These are phyloP conservation scores for Drosophila nigritarsus DNA, from an alignment of 2,888 invertebrate genomes.

Conservation along the genomic window DNA sequence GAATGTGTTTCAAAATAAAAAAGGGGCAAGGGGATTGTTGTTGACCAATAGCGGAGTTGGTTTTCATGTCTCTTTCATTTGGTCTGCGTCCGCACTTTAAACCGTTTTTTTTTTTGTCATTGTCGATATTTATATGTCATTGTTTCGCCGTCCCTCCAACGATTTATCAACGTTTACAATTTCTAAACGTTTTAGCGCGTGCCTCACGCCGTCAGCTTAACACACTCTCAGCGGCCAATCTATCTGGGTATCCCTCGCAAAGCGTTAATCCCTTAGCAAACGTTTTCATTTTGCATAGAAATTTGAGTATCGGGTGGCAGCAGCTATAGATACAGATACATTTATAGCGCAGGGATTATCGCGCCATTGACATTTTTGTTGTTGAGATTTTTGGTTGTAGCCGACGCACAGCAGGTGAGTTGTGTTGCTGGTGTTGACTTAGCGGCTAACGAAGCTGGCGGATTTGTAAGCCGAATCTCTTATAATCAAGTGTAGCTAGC, in stretches of 20 bases:
- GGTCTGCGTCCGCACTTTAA: slow-evolving; percentile 35
- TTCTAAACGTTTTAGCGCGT: slow-evolving; percentile 71
- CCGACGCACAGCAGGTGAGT: slow-evolving; percentile 70
- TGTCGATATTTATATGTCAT: slow-evolving; percentile 23
- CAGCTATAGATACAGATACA: slow-evolving; percentile 31
- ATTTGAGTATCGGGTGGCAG: slow-evolving; percentile 38
- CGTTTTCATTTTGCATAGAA: slow-evolving; percentile 54
- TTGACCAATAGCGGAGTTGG: slow-evolving; percentile 21
- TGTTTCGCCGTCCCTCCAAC: slow-evolving; percentile 33
- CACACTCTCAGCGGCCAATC: slow-evolving; percentile 29
- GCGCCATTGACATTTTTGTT: slow-evolving; percentile 66
- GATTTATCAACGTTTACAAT: slow-evolving; percentile 69
- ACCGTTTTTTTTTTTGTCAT: slow-evolving; percentile 8
- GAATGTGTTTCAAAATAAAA: slow-evolving; percentile 7
- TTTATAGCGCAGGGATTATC: slow-evolving; percentile 65
- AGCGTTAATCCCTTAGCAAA: slow-evolving; percentile 63
- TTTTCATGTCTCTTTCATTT: slow-evolving; percentile 11
- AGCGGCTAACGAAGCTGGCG: slow-evolving; percentile 73
- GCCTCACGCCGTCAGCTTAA: slow-evolving; percentile 69
- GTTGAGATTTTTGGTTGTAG: slow-evolving; percentile 19
- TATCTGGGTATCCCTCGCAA: slow-evolving; percentile 23
- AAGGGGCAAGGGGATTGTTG: slow-evolving; percentile 1
- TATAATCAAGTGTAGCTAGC: slow-evolving; percentile 70
- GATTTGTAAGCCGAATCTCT: slow-evolving; percentile 58
- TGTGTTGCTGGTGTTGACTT: slow-evolving; percentile 26